Percentiles rank a stretch among this genome's conserved stretches.
Conservation (phyloP, 2,888 invertebrate species). For the Ichneumoninae sp. region DNA sequence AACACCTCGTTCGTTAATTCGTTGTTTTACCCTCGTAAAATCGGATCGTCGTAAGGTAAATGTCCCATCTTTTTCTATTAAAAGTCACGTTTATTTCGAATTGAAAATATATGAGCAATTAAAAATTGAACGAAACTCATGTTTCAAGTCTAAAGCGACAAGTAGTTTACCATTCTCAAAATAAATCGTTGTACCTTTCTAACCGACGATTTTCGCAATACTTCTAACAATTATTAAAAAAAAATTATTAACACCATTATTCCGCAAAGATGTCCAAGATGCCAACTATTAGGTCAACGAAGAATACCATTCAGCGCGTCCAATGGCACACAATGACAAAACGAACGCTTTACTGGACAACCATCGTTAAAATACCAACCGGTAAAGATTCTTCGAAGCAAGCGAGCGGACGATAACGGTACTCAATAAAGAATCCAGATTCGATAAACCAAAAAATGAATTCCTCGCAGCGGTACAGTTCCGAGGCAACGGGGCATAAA, state of each 20-base stretch:
- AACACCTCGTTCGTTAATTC: constrained; percentile 16
- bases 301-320: neutral
- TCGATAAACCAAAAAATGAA: neutral
- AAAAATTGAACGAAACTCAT: neutral
- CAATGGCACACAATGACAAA: constrained; percentile 14
- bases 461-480: neutral
- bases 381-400: neutral
- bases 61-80: neutral
- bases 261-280: no score
- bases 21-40: constrained; percentile 3
- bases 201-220: no score
- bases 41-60: neutral
- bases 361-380: neutral
- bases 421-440: neutral
- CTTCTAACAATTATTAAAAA: no score
- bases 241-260: no score
- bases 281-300: neutral
- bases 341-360: constrained; percentile 12
- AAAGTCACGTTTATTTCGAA: neutral
- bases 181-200: no score
- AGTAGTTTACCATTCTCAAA: neutral
- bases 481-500: constrained; percentile 29
- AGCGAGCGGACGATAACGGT: neutral
- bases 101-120: neutral
- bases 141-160: neutral